Base-by-base conservation (phyloP, 2,113 vertebrate species). In the Sarotherodon lohbergeri region DNA sequence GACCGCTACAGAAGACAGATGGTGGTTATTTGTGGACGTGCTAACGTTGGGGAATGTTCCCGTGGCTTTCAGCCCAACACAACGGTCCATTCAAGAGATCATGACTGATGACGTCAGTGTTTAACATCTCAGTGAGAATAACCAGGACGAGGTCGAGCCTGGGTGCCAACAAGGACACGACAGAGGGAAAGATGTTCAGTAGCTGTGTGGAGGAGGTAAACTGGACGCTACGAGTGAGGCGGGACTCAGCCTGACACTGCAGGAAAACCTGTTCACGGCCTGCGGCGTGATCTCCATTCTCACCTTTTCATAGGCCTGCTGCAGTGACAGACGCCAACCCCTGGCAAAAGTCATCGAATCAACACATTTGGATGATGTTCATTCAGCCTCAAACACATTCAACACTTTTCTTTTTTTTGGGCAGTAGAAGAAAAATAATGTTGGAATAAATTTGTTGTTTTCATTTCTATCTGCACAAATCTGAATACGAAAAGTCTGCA, bases 11-110 rank as follows among this genome's bases (percentile, higher is more conserved):
- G 76, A 27, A 86, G 88, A 83, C 93, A 90, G 87, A 91, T 85
- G 86, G 68, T 13, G 11, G 41, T 84, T 90, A 84, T 89, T 94
- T 87, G 54, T 90, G 84, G 80, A 83, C 19, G 84, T 86, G 83
- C 76, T 81, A 89, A 90, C 12, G 3, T 52, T 27, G 80, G 85
- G 54, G 88, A 92, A 93, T 52, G 90, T 81, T 85, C 52, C 57
- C n/a, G 5, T 59, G 84, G 81, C 85, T 46, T 56, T 55, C 46
- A 10, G 88, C 81, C 76, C 22, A 34, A 22, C 29, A 78, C 17
- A 22, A 76, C n/a, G 12, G 14, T 48, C 80, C 43, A 85, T 63
- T 83, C 12, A 61, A 56, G 81, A 81, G 78, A 54, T 56, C 34
- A 1, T 80, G 83, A 90, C 32, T 4, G 76, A 14, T 39, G 52